These are phyloP conservation scores for Drosophila meridionalis DNA, from an alignment of 2,888 invertebrate genomes.

Conservation along the genomic window DNA sequence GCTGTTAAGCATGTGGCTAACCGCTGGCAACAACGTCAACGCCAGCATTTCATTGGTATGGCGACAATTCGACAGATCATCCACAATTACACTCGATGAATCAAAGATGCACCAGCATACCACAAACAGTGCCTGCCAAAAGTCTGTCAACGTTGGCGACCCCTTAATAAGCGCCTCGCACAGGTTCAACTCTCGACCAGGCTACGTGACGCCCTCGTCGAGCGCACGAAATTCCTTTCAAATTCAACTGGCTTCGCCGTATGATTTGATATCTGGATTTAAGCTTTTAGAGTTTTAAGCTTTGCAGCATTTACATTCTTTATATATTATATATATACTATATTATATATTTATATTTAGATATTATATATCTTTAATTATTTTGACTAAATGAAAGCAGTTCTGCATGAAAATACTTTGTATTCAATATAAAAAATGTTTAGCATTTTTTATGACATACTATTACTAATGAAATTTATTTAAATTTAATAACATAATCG, in stretches of 20 bases:
- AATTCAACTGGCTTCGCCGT: constrained; percentile 4
- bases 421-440: too few species aligned
- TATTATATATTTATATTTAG: too few species aligned
- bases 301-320: not conserved
- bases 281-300: too few species aligned
- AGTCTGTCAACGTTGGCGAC: constrained; percentile 8
- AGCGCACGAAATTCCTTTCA: constrained; percentile 17
- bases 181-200: not conserved
- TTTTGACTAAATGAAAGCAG: too few species aligned
- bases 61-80: constrained; percentile 30
- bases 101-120: constrained; percentile 42
- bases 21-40: constrained; percentile 17
- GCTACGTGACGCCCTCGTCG: constrained; percentile 33
- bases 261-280: not conserved
- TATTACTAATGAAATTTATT: too few species aligned
- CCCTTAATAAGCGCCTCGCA: constrained; percentile 40
- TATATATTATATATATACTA: not conserved
- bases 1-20: constrained; percentile 37
- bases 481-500: too few species aligned
- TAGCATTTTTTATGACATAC: too few species aligned
- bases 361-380: not conserved
- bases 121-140: constrained; percentile 6
- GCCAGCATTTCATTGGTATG: constrained; percentile 28
- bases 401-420: too few species aligned
- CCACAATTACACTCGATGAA: constrained; percentile 47